A percentile compares a stretch with the other conserved stretches of the same genome.
Conservation (phyloP, 2,113 vertebrate species). For the Pontoporia blainvillei region DNA sequence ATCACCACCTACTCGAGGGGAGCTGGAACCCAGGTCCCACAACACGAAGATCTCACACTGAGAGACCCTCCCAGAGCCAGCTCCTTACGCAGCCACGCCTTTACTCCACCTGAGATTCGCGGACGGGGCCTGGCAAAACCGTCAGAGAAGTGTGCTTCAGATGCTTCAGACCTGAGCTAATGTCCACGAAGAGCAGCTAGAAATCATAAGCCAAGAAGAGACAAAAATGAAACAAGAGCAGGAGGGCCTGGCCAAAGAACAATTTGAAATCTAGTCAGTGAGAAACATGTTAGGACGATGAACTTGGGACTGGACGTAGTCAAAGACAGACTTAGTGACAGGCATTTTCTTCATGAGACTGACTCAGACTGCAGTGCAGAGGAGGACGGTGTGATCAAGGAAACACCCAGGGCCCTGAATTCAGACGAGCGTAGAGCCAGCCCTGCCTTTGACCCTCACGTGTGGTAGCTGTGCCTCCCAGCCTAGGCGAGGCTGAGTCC, state of each 20-base stretch:
- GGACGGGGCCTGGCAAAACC: not conserved
- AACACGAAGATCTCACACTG: not conserved
- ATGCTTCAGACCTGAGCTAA: not conserved
- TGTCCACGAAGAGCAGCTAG: not conserved
- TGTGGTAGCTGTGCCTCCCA: accelerated
- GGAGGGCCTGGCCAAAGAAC: not conserved
- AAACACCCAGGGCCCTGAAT: accelerated
- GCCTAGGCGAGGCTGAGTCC: not conserved
- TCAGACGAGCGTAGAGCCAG: not conserved
- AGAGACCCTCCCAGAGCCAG: accelerated
- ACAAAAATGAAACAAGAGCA: not conserved
- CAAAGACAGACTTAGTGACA: too few species aligned
- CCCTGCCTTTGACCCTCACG: not conserved
- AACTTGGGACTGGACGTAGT: not conserved
- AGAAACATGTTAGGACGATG: not conserved
- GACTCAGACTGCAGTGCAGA: not conserved
- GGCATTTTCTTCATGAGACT: not conserved
- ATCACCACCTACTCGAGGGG: accelerated
- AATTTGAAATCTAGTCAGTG: not conserved
- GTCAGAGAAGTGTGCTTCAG: not conserved
- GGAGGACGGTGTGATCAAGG: not conserved
- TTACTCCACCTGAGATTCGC: accelerated
- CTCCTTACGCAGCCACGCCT: accelerated
- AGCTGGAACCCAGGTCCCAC: not conserved
- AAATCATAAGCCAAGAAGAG: too few species aligned